A percentile compares a stretch with the other conserved stretches of the same genome.
These are phyloP conservation scores for Drosophila pegasa DNA, from an alignment of 2,888 invertebrate genomes.

Conservation along the genomic window DNA sequence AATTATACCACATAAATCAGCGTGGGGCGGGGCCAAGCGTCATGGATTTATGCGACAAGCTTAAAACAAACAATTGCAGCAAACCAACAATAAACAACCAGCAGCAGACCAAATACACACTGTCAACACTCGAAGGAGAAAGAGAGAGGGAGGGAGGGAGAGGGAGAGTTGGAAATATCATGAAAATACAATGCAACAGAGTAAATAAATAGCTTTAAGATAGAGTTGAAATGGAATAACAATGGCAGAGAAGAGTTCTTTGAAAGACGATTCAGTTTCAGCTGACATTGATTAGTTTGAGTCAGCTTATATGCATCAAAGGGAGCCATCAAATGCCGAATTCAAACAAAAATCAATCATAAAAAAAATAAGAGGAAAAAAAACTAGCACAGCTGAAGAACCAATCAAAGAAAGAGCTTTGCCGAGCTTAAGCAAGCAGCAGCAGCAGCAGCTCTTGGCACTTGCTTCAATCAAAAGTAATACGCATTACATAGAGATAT, in stretches of 20 bases:
- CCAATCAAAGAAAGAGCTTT: slow-evolving; percentile 48
- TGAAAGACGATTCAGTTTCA: background rate
- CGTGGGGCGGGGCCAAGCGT: background rate
- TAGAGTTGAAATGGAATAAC: background rate
- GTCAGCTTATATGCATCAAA: slow-evolving; percentile 25
- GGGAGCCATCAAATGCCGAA: slow-evolving; percentile 35
- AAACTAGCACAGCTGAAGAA: slow-evolving; percentile 28
- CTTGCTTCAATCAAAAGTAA: slow-evolving; percentile 53
- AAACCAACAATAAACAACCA: slow-evolving; percentile 27
- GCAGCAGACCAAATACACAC: slow-evolving; percentile 10
- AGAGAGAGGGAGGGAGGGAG: background rate
- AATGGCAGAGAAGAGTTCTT: background rate
- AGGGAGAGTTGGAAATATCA: background rate
- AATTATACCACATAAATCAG: slow-evolving; percentile 68
- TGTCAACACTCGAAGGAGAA: slow-evolving; percentile 6
- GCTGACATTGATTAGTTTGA: slow-evolving; percentile 2
- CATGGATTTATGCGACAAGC: slow-evolving; percentile 33
- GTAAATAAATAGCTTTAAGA: slow-evolving; percentile 13
- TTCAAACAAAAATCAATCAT: slow-evolving; percentile 66
- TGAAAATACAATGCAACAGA: slow-evolving; percentile 10
- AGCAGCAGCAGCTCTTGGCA: slow-evolving; percentile 6
- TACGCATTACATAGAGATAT: slow-evolving; percentile 49
- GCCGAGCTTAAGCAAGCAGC: slow-evolving; percentile 32
- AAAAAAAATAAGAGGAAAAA: slow-evolving; percentile 11
- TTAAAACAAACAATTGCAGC: slow-evolving; percentile 41